Percentiles rank a stretch among this genome's conserved stretches.
Conservation (phyloP, 2,113 vertebrate genomes). For the Indicator maculatus region DNA sequence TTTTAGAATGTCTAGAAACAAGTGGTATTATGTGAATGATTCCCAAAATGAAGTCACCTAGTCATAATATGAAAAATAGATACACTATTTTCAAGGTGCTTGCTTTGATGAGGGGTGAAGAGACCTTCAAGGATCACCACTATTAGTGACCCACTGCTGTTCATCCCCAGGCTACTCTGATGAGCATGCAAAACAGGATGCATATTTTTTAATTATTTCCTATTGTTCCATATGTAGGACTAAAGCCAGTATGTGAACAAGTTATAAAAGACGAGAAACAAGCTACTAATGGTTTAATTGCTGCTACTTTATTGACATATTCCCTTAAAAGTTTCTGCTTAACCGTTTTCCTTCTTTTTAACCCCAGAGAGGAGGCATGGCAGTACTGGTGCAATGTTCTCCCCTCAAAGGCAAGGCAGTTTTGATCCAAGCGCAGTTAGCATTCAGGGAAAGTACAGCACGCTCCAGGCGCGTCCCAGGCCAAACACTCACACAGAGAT, state of each 20-base stretch:
- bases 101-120: neutral
- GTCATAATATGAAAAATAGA: neutral
- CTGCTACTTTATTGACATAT: neutral
- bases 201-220: neutral
- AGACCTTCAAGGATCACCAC: neutral
- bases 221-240: fast-evolving
- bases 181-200: neutral
- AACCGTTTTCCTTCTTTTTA: neutral
- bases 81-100: neutral
- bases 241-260: fast-evolving
- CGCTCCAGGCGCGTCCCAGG: neutral
- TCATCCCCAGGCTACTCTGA: neutral
- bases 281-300: neutral
- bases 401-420: neutral
- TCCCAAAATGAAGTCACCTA: neutral
- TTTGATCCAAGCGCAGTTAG: neutral
- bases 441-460: neutral
- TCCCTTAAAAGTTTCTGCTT: neutral
- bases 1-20: neutral
- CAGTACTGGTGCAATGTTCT: neutral
- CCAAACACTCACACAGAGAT: fast-evolving
- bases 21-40: neutral
- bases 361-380: neutral
- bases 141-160: neutral
- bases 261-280: neutral